A percentile compares a stretch with the other conserved stretches of the same genome.
phyloP scores from a whole-genome alignment of 1,140 invertebrate genomes.

The Cephus cinctus region DNA sequence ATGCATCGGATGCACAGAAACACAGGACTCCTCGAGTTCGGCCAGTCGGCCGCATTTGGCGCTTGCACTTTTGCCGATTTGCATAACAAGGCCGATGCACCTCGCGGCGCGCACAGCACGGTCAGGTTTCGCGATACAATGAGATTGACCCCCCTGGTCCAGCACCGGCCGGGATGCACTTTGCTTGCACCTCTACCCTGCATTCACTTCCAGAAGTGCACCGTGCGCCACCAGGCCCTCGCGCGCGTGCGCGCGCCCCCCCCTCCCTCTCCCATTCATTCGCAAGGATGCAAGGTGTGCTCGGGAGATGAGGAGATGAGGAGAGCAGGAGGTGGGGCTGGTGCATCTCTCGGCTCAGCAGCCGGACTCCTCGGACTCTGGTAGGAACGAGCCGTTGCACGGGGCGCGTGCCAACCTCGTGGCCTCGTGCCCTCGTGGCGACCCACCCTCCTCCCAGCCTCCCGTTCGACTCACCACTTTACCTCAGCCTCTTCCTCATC shows the following conservation, averaged over 20 bases:
- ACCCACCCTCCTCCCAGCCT: neutral
- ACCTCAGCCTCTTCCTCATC: no score
- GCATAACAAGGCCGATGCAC: slow-evolving; percentile 29
- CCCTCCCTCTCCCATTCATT: slow-evolving; percentile 9
- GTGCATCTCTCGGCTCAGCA: neutral
- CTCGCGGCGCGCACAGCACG: slow-evolving; percentile 13
- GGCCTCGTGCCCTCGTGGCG: slow-evolving; percentile 20
- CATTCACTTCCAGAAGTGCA: neutral
- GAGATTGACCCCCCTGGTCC: slow-evolving; percentile 7
- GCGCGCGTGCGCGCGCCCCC: slow-evolving; percentile 14
- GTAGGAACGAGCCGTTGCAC: slow-evolving; percentile 42
- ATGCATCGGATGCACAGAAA: no score
- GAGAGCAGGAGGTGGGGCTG: no score
- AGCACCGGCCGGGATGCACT: neutral
- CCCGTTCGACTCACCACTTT: neutral
- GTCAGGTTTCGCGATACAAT: slow-evolving; percentile 12
- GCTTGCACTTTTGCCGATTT: slow-evolving; percentile 28
- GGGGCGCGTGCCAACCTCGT: slow-evolving; percentile 50
- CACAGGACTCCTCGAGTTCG: no score
- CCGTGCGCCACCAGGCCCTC: slow-evolving; percentile 4
- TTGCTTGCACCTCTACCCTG: neutral
- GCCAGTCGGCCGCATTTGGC: no score
- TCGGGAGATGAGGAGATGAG: neutral
- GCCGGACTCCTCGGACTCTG: no score
- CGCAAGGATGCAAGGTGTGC: neutral